Base-by-base conservation (phyloP, 1,140 invertebrate species). In the Drosophila aff. region DNA sequence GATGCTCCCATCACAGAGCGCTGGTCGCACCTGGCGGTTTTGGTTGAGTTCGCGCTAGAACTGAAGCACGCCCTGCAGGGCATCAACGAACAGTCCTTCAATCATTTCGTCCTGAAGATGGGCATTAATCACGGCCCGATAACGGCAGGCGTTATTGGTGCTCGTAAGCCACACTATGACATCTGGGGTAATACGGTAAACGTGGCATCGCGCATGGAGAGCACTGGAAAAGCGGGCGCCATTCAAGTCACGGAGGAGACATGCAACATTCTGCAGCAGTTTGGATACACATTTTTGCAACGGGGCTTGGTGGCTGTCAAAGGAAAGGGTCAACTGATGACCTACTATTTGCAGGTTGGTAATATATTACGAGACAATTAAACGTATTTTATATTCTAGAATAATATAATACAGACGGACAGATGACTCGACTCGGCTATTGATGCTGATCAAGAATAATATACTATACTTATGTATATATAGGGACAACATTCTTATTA, bases 231-330 rank as follows among this genome's bases (percentile, higher is more conserved):
- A 94, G 97, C 98, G 67, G 98, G 97, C 10, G 97, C 96, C 74
- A 98, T 99, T 82, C 98, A 99, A 97, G 97, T 99, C 15, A 98
- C 98, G 0, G 97, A 98, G 92, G 98, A 99, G 92, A 99, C 98
- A 0, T 96, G 96, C 76, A 94, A 95, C 68, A 98, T 99, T 77
- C 94, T 99, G 3, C 95, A 97, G 87, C 94, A 95, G 44, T 99
- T 98, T 92, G 97, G 97, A 4, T 99, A 97, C 91, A 96, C 95
- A 47, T 99, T 99, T 93, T 97, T 98, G 91, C 97, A 98, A 86
- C 95, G 98, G 2, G 98, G 98, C 4, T 93, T 98, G 44, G 97
- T 99, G 1, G 96, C 96, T 7, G 98, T 99, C 6, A 99, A 99
- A 92, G 98, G 98, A 49, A 99, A 99, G 93, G 98, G 98, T 6